These are phyloP conservation scores for Cynopterus brachyotis DNA, from an alignment of 2,113 vertebrate species.

Conservation along the genomic window DNA sequence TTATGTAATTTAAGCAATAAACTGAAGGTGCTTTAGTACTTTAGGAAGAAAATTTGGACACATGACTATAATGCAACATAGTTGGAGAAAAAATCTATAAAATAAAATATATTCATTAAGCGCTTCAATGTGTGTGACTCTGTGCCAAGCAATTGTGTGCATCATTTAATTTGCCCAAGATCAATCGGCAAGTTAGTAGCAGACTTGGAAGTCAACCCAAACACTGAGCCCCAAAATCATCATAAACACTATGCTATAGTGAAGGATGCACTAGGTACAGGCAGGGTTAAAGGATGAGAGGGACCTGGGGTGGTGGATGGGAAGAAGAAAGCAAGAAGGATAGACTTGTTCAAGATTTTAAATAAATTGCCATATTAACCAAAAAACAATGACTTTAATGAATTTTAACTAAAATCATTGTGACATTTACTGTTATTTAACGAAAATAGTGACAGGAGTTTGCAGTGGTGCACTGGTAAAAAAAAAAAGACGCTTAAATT, in stretches of 20 bases:
- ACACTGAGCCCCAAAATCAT: background rate
- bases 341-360: background rate
- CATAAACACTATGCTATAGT: background rate
- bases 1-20: background rate
- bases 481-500: background rate
- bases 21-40: background rate
- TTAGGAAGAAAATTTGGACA: background rate
- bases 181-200: background rate
- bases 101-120: background rate
- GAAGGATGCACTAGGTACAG: background rate
- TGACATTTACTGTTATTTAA: background rate
- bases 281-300: background rate
- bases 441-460: background rate
- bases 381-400: background rate
- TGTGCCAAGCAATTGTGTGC: background rate
- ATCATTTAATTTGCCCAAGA: background rate
- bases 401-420: background rate
- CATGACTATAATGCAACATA: background rate
- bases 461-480: background rate
- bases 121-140: background rate
- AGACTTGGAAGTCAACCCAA: background rate
- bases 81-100: background rate
- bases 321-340: background rate
- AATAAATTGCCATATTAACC: background rate
- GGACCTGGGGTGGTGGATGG: background rate